Conservation (phyloP, 2,888 invertebrate genomes). For the Andrena dorsata region DNA sequence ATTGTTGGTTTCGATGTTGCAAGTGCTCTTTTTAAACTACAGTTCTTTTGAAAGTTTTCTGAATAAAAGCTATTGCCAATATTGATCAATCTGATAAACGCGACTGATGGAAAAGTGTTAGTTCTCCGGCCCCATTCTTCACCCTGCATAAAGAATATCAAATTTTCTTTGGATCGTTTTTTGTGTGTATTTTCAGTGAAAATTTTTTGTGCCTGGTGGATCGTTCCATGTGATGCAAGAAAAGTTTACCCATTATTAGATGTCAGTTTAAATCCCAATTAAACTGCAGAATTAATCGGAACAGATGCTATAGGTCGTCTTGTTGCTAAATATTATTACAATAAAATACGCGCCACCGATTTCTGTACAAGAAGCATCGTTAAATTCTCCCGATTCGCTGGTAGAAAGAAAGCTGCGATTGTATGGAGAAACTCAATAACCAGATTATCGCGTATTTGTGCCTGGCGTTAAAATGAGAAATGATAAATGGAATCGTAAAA, state of each 20-base stretch:
- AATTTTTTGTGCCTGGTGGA: no score
- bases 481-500: not conserved
- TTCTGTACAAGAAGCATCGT: conserved; percentile 9
- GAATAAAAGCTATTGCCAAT: no score
- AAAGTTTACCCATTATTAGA: not conserved
- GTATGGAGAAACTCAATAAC: conserved; percentile 7
- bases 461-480: not conserved
- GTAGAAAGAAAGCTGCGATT: not conserved
- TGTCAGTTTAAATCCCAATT: not conserved
- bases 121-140: no score
- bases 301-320: not conserved
- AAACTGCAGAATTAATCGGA: not conserved
- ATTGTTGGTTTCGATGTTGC: no score
- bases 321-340: not conserved
- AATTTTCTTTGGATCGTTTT: no score
- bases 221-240: no score
- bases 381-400: not conserved
- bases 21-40: no score
- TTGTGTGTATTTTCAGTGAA: no score
- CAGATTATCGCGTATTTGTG: not conserved
- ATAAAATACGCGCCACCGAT: not conserved
- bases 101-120: no score
- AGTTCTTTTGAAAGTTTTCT: no score
- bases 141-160: no score
- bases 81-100: no score